A percentile compares a stretch with the other conserved stretches of the same genome.
These are phyloP conservation scores for Meliscaeva auricollis DNA, from an alignment of 2,888 invertebrate species.

Conservation along the genomic window DNA sequence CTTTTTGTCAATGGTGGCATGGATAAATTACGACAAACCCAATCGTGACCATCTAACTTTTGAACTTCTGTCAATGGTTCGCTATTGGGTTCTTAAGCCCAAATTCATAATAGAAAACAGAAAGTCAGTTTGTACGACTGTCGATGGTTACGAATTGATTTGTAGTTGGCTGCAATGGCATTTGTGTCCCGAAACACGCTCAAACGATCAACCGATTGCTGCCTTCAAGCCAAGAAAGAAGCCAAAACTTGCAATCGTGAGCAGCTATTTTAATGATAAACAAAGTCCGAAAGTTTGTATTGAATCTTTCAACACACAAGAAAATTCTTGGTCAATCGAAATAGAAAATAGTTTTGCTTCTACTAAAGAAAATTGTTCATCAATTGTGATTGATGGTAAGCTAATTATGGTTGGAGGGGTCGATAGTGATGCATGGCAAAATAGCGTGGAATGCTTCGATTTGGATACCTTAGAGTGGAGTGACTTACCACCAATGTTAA, in stretches of 20 bases:
- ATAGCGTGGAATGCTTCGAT: not conserved
- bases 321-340: not conserved
- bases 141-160: not conserved
- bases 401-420: not conserved
- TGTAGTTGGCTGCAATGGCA: constrained; percentile 6
- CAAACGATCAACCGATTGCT: not conserved
- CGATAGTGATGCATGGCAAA: not conserved
- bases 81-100: not conserved
- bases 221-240: not conserved
- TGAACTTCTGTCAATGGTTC: not conserved
- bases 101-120: constrained; percentile 1
- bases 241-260: not conserved
- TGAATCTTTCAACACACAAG: not conserved
- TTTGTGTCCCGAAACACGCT: not conserved
- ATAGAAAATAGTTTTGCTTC: not conserved
- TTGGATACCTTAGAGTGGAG: not conserved
- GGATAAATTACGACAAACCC: constrained; percentile 1
- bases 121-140: not conserved
- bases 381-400: not conserved
- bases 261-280: not conserved
- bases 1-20: not conserved
- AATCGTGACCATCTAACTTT: not conserved
- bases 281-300: too few relatives aligned
- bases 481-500: too few relatives aligned
- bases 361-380: not conserved